Evolutionary conservation across 2,113 vertebrate species (phyloP), one percentile per base, ranked within the genome.

Genomic region (Polyodon spathula): DNA sequence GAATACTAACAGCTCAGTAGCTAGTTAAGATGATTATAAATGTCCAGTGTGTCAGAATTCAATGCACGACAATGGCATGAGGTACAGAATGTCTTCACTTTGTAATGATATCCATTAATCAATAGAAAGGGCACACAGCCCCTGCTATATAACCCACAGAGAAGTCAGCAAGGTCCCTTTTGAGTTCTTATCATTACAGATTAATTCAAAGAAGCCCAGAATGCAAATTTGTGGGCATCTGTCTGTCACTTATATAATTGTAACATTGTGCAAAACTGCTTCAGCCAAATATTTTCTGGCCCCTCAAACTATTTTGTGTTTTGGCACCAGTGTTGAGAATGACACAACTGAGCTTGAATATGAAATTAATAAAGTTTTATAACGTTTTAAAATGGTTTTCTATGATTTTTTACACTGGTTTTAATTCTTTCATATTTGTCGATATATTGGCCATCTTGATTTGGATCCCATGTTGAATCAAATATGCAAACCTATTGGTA

Each of bases 61-160:
- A 6, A 8, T 52, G 55, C 17, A 39, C 40, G 16, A 41, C 27
- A 66, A n/a, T 14, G 54, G 38, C 40, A 56, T 27, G n/a, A 46
- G 17, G 40, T 8, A n/a, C 27, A 16, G 46, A 2, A 44, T 38
- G 6, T 3, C 7, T 16, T 11, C 46, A 2, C 55, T 41, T 58
- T 17, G 8, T 56, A 43, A 63, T 50, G 53, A 55, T 55, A 8
- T 16, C 27, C 17, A 12, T 8, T 55, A 55, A 55, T 55, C 4
- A 8, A 6, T 55, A 16, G 17, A 63, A 14, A 37, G 17, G 16
- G 38, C n/a, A 27, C 15, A 14, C 8, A 14, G 53, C 4, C 8
- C 43, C 9, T 52, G 16, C 16, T 15, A 62, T 40, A 11, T 62
- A 53, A 62, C 16, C 51, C 16, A 38, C 48, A 56, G 40, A 37